phyloP scores from a whole-genome alignment of 2,113 vertebrate genomes.

The Mus pahari region DNA sequence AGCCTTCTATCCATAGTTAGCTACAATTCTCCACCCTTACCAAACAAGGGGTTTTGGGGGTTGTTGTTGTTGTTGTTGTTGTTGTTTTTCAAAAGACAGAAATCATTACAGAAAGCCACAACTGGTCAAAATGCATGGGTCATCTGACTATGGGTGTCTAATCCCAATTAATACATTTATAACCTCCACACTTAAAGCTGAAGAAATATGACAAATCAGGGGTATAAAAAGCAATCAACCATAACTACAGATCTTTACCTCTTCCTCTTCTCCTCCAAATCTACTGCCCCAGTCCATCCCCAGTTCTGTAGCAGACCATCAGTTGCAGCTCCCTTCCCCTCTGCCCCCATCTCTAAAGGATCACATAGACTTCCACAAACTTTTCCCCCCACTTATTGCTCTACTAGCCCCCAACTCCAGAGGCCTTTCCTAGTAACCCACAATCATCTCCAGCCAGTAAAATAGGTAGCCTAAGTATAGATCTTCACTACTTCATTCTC shows the following conservation, averaged over 20 bases:
- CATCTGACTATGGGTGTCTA: neutral
- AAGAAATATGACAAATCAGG: neutral
- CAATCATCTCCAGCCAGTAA: neutral
- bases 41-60: neutral
- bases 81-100: neutral
- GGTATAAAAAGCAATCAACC: neutral
- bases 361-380: neutral
- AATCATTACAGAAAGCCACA: neutral
- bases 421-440: neutral
- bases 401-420: neutral
- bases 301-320: neutral
- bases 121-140: neutral
- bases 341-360: neutral
- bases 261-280: neutral
- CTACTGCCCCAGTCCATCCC: neutral
- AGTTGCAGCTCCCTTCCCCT: neutral
- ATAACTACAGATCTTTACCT: neutral
- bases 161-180: neutral
- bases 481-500: neutral
- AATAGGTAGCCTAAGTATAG: neutral
- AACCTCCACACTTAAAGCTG: neutral
- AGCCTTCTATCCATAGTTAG: neutral
- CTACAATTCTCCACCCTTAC: neutral
- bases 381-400: neutral
- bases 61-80: too few relatives aligned